A percentile compares a stretch with the other conserved stretches of the same genome.
These are phyloP conservation scores for Lepilemur ruficaudatus DNA, from an alignment of 2,797 vertebrate genomes.

Conservation along the genomic window DNA sequence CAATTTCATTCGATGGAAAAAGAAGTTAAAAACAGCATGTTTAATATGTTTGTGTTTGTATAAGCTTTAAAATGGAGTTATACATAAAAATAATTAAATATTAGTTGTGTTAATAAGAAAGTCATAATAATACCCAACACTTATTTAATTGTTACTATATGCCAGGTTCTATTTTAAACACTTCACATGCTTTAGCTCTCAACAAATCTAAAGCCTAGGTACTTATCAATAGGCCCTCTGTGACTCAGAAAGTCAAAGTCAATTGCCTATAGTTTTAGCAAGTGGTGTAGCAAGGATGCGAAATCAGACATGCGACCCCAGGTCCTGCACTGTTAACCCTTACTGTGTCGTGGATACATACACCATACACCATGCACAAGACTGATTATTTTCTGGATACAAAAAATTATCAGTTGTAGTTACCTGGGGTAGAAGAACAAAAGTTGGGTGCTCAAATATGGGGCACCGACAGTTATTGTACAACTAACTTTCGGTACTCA, in stretches of 20 bases:
- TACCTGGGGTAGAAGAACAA: background rate
- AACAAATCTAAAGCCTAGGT: background rate
- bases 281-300: background rate
- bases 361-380: background rate
- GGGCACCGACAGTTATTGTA: background rate
- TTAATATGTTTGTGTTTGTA: background rate
- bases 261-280: background rate
- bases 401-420: background rate
- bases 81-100: background rate
- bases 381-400: background rate
- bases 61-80: constrained; percentile 2
- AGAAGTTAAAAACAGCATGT: background rate
- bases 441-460: background rate
- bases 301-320: background rate
- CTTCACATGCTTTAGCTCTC: background rate
- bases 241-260: constrained; percentile 10
- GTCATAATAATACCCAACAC: background rate
- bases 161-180: background rate
- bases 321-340: background rate
- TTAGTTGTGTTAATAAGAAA: constrained; percentile 21
- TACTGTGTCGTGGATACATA: background rate
- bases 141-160: constrained; percentile 28
- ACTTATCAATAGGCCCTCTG: background rate
- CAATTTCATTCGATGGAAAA: background rate
- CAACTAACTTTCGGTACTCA: background rate